Conservation (phyloP, 2,888 invertebrate genomes). For the Actias luna region DNA sequence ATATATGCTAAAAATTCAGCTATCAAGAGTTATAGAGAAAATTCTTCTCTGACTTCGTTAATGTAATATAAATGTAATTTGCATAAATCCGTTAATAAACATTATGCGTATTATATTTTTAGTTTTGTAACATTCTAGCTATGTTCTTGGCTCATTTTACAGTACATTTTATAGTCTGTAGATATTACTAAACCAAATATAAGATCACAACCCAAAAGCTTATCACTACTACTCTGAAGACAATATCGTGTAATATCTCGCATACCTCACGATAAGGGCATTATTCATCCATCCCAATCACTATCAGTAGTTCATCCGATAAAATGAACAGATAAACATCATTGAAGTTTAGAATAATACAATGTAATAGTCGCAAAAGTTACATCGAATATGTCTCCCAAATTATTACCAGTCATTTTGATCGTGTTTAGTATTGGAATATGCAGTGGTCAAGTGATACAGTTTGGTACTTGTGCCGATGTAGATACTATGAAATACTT, state of each 20-base stretch:
- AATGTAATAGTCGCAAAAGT: constrained; percentile 8
- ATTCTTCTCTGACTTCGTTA: no score
- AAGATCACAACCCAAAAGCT: background rate
- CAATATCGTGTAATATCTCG: background rate
- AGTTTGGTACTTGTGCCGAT: constrained; percentile 58
- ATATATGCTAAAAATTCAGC: no score
- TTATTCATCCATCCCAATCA: constrained; percentile 4
- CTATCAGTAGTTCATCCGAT: constrained; percentile 12
- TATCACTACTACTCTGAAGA: background rate
- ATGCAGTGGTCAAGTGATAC: constrained; percentile 52
- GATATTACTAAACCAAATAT: no score
- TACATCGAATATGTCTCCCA: constrained; percentile 7
- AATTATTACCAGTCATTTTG: background rate
- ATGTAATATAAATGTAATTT: no score
- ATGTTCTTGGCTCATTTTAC: no score
- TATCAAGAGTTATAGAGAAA: no score
- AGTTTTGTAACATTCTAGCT: no score
- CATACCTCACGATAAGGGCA: background rate
- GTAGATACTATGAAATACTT: constrained; percentile 63
- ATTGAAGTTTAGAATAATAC: background rate
- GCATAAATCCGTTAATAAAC: no score
- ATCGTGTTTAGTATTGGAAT: background rate
- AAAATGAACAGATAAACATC: constrained; percentile 10
- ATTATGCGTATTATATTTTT: no score
- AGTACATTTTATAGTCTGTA: no score